These are phyloP conservation scores for Rafetus swinhoei DNA, from an alignment of 2,113 vertebrate species.

Conservation along the genomic window DNA sequence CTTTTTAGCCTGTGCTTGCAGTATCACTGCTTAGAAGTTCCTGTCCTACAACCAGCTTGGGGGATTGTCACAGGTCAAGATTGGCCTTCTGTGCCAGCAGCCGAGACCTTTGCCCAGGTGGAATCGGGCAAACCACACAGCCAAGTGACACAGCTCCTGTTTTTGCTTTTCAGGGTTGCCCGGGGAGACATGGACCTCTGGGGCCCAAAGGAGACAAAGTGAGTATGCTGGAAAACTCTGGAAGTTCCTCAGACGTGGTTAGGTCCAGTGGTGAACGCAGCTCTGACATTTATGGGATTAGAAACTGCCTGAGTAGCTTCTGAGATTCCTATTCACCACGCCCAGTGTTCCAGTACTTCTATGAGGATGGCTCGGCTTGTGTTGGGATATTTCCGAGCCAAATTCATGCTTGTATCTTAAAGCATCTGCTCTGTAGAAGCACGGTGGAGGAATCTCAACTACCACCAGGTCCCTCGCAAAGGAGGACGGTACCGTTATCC, in stretches of 20 bases:
- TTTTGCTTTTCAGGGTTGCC: conserved; percentile 81
- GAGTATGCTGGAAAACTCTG: background rate
- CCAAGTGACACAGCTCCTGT: background rate
- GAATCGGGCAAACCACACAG: no score
- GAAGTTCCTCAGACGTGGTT: rapidly evolving
- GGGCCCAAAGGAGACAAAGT: conserved; percentile 91
- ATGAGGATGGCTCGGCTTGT: background rate
- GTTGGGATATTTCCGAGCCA: background rate
- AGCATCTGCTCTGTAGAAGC: background rate
- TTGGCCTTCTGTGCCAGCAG: rapidly evolving
- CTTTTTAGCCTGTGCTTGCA: rapidly evolving
- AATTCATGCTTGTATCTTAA: background rate
- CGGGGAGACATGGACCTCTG: conserved; percentile 79
- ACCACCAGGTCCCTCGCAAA: background rate
- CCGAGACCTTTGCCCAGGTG: background rate
- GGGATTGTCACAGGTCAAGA: rapidly evolving
- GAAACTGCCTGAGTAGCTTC: background rate
- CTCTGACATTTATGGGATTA: rapidly evolving
- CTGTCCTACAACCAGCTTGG: rapidly evolving
- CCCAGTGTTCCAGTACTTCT: rapidly evolving
- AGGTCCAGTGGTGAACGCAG: rapidly evolving
- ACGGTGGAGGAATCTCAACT: background rate
- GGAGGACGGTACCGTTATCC: background rate
- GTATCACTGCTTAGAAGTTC: background rate
- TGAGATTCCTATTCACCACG: background rate